Conservation (phyloP, 2,888 invertebrate species). For the Caenorhabditis imperialis region DNA sequence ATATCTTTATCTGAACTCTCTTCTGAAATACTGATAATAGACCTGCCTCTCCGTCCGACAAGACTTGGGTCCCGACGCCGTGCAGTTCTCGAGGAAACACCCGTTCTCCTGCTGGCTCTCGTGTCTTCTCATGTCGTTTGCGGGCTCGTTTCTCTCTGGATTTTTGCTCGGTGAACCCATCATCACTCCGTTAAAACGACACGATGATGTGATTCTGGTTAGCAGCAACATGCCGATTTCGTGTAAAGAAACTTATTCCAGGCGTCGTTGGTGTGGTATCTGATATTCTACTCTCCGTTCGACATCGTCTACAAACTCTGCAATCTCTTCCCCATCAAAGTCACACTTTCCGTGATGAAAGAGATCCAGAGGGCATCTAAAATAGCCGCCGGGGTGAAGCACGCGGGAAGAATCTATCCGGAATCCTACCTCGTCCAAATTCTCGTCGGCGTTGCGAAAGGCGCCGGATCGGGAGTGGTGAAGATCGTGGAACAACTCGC, state of each 20-base stretch:
- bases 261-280: slow-evolving; percentile 83
- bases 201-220: slow-evolving; percentile 86
- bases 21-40: slow-evolving; percentile 61
- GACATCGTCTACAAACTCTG: slow-evolving; percentile 95
- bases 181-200: slow-evolving; percentile 94
- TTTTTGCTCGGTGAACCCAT: slow-evolving; percentile 95
- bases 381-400: slow-evolving; percentile 92
- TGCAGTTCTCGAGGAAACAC: slow-evolving; percentile 94
- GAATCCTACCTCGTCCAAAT: slow-evolving; percentile 96
- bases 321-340: slow-evolving; percentile 68
- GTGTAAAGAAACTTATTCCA: slow-evolving; percentile 31
- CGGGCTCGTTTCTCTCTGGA: slow-evolving; percentile 92
- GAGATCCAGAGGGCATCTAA: slow-evolving; percentile 75
- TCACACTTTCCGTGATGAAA: slow-evolving; percentile 68
- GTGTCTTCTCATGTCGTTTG: slow-evolving; percentile 97
- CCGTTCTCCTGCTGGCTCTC: slow-evolving; percentile 97
- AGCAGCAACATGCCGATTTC: no score
- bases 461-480: slow-evolving; percentile 96
- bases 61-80: slow-evolving; percentile 83
- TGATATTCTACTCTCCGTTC: slow-evolving; percentile 97
- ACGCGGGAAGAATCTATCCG: slow-evolving; percentile 95
- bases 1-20: neutral
- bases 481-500: slow-evolving; percentile 93
- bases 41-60: slow-evolving; percentile 73
- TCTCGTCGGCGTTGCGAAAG: slow-evolving; percentile 88